Evolutionary conservation across 2,797 vertebrate genomes (phyloP).

Genomic region (Phyllotis vaccarum): DNA sequence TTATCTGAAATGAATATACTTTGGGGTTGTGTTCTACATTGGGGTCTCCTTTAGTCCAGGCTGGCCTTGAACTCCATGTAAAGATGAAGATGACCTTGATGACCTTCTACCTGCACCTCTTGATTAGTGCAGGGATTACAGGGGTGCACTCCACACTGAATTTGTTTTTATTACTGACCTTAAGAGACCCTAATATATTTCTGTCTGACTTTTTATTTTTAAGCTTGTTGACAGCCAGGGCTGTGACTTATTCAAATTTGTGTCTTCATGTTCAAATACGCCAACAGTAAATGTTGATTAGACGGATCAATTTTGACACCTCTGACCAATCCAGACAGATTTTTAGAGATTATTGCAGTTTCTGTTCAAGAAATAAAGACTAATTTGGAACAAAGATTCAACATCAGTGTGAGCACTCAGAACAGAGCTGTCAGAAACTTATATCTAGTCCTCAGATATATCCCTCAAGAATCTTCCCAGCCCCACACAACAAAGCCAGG

Average conservation of each 20-base stretch:
- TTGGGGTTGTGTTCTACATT: neutral
- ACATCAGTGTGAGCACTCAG: neutral
- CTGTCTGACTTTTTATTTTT: constrained; percentile 55
- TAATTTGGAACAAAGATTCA: constrained; percentile 43
- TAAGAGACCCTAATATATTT: constrained; percentile 30
- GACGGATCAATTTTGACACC: constrained; percentile 35
- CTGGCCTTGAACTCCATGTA: neutral
- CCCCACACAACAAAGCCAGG: neutral
- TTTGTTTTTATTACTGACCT: neutral
- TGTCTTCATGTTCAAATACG: neutral
- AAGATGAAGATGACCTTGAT: neutral
- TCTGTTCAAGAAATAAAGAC: constrained; percentile 39
- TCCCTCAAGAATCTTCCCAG: constrained; percentile 29
- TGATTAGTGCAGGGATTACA: neutral
- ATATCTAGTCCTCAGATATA: neutral
- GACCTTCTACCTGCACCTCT: neutral
- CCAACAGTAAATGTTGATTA: constrained; percentile 40
- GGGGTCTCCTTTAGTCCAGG: neutral
- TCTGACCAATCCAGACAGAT: constrained; percentile 1
- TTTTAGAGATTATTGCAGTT: constrained; percentile 34
- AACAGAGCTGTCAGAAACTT: neutral
- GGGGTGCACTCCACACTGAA: neutral
- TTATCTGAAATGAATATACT: constrained; percentile 50
- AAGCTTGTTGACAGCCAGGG: constrained; percentile 44
- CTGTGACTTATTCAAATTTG: constrained; percentile 39